Percentiles rank a stretch among this genome's conserved stretches.
These are phyloP conservation scores for Helicoverpa assulta DNA, from an alignment of 2,888 invertebrate genomes.

Conservation along the genomic window DNA sequence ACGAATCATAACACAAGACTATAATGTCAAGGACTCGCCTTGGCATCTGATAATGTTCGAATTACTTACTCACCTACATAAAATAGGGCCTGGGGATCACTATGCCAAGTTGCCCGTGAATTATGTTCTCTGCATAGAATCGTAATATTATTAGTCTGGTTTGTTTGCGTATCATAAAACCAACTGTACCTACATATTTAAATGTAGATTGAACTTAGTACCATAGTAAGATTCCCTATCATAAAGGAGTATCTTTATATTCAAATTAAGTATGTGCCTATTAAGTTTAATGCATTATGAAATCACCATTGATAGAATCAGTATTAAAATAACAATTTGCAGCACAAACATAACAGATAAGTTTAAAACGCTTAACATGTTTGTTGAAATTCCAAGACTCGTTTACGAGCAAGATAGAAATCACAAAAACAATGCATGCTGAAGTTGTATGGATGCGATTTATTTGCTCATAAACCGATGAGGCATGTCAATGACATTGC, in stretches of 20 bases:
- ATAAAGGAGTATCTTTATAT: too few species aligned
- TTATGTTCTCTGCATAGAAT: conserved; percentile 13
- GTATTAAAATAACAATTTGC: conserved; percentile 13
- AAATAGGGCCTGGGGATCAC: conserved; percentile 30
- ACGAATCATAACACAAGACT: conserved; percentile 14
- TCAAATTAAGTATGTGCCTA: too few species aligned
- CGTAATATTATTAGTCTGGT: conserved; percentile 5
- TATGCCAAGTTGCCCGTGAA: conserved; percentile 17
- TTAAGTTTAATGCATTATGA: background rate
- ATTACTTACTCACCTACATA: conserved; percentile 36
- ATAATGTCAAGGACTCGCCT: conserved; percentile 52
- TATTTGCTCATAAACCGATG: conserved; percentile 51
- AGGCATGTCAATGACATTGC: conserved; percentile 54
- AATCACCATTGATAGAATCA: background rate
- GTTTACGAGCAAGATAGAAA: conserved; percentile 46
- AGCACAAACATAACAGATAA: background rate
- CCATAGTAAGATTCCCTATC: background rate
- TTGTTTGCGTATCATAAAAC: conserved; percentile 23
- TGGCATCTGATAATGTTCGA: conserved; percentile 54
- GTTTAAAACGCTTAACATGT: conserved; percentile 16
- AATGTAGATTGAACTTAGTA: background rate
- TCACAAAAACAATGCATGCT: conserved; percentile 52
- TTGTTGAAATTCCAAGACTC: conserved; percentile 23
- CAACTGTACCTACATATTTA: conserved; percentile 10
- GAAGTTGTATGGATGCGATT: conserved; percentile 41